Evolutionary conservation across 2,888 invertebrate genomes (phyloP).

Genomic region (Arctia plantaginis): DNA sequence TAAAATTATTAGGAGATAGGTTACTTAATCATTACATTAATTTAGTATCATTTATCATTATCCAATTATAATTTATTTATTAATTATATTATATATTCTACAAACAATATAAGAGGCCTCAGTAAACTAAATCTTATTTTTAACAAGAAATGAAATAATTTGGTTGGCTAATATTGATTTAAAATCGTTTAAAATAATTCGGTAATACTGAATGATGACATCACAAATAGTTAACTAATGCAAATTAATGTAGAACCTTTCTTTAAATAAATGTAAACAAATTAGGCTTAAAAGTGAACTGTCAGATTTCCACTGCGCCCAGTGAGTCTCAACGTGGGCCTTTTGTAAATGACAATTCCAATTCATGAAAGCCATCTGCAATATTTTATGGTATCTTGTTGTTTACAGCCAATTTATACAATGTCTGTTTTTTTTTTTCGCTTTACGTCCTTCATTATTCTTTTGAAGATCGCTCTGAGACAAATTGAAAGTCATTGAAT

Average conservation of each 20-base stretch:
- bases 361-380: neutral
- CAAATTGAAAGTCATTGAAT: conserved; percentile 14
- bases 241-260: neutral
- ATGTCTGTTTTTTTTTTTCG: neutral
- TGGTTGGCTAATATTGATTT: too few species aligned
- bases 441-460: neutral
- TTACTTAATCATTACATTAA: too few species aligned
- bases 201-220: neutral
- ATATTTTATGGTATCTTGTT: too few species aligned
- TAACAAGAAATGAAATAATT: too few species aligned
- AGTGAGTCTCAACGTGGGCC: neutral
- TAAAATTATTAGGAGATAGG: too few species aligned
- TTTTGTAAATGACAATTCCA: neutral
- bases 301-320: too few species aligned
- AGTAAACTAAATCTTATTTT: neutral
- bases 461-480: neutral
- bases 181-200: neutral
- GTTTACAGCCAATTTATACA: neutral
- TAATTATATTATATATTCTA: too few species aligned
- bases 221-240: neutral
- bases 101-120: too few species aligned
- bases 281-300: neutral
- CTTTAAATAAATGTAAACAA: neutral
- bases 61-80: too few species aligned
- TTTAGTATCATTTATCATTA: too few species aligned